These are phyloP conservation scores for Cuculus canorus DNA, from an alignment of 2,797 vertebrate species.

Conservation along the genomic window DNA sequence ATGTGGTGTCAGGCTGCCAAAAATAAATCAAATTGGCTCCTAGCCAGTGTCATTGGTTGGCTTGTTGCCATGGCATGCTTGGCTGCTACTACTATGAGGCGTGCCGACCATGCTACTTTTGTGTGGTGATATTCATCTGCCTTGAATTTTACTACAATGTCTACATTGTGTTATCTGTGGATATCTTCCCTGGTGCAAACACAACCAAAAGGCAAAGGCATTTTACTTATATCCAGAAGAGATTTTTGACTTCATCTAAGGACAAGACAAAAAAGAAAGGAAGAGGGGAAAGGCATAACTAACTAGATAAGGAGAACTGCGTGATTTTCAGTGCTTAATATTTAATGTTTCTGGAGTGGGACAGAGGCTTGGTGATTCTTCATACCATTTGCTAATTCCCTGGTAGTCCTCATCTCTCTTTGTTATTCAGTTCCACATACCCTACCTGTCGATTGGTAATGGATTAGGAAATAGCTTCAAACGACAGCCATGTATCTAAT, in stretches of 20 bases:
- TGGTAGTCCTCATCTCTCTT: background rate
- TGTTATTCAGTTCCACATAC: background rate
- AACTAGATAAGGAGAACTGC: background rate
- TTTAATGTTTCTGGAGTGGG: background rate
- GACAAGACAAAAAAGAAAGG: background rate
- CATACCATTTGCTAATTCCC: background rate
- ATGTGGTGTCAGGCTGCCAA: slow-evolving; percentile 24
- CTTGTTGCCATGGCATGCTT: slow-evolving; percentile 33
- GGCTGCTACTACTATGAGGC: background rate
- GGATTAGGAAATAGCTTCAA: background rate
- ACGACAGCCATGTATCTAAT: background rate
- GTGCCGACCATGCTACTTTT: background rate
- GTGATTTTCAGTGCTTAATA: background rate
- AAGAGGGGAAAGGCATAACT: background rate
- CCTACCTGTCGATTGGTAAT: background rate
- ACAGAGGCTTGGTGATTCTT: background rate
- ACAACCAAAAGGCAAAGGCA: background rate
- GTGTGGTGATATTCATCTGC: slow-evolving; percentile 24
- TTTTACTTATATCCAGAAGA: background rate
- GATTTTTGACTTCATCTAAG: background rate
- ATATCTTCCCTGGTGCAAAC: background rate
- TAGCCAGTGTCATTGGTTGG: slow-evolving; percentile 24
- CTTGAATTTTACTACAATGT: slow-evolving; percentile 46
- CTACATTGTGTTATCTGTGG: background rate
- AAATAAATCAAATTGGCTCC: slow-evolving; percentile 53